Base-by-base conservation (phyloP, 2,888 invertebrate species). In the Anticlea derivata region DNA sequence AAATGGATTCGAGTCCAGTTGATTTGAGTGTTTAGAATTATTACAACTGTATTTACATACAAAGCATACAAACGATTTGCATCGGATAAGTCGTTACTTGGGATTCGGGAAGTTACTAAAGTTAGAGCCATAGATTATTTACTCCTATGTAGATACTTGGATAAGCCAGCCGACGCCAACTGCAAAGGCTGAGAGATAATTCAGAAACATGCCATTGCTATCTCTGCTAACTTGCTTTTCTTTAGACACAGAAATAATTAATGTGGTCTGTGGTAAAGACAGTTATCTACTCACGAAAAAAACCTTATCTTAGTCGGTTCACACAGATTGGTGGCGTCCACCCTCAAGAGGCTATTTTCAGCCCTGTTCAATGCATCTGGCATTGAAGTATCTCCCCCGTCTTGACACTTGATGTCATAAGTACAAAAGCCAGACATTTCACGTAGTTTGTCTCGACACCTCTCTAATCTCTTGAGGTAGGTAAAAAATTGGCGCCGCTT, bases 391-490 rank as follows among this genome's bases (percentile, higher is more conserved):
- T 50, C 70, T 46, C 24, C 37, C 13, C 34, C n/a, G 31, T 56
- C 58, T 63, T 34, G 69, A 67, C 71, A 75, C 73, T 75, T 65
- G 72, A 80, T 68, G 58, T 67, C 65, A 74, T 69, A 63, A 70
- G 66, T 80, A 87, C 83, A 86, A 83, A 86, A 85, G 75, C 75
- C 88, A 89, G 88, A 86, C 78, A 74, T 83, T 76, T 77, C 80
- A 80, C 78, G 70, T 86, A 84, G 70, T 90, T 89, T 87, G 86
- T 81, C 68, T 76, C 79, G 67, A 83, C 89, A 86, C 88, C 83
- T 85, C 70, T 65, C 66, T 78, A 80, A 83, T 80, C 80, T 78
- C 66, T 69, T 56, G 50, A 64, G 64, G 59, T 70, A 2, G 6
- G 61, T 63, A 77, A 83, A 90, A 89, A 89, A 70, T 82, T 86